Conservation (phyloP, 2,797 vertebrate genomes). For the Myotis planiceps region DNA sequence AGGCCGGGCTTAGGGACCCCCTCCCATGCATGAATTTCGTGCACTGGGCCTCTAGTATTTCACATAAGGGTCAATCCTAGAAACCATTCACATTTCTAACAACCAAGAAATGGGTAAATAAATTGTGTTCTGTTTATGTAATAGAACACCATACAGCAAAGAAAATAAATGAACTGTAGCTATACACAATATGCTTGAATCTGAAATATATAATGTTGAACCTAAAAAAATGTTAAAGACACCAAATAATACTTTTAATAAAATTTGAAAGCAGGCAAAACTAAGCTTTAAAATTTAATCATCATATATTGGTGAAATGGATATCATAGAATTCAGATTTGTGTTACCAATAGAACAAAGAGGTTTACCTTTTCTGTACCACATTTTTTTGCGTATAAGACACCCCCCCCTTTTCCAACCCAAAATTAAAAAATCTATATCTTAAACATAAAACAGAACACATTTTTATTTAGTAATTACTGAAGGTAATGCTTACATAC, state of each 20-base stretch:
- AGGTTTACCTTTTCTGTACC: not conserved
- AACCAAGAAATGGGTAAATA: not conserved
- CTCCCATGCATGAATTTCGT: too few relatives aligned
- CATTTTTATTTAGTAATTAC: too few relatives aligned
- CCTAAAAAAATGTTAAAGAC: not conserved
- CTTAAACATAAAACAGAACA: too few relatives aligned
- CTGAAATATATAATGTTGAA: not conserved
- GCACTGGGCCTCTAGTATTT: too few relatives aligned
- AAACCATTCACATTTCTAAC: not conserved
- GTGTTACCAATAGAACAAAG: not conserved
- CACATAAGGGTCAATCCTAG: not conserved
- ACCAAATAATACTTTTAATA: not conserved
- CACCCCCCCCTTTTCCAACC: too few relatives aligned
- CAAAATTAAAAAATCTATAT: too few relatives aligned
- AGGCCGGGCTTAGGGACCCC: too few relatives aligned
- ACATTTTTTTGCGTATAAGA: too few relatives aligned
- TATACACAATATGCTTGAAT: not conserved
- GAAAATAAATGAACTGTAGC: not conserved
- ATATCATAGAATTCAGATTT: not conserved
- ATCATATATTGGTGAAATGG: not conserved
- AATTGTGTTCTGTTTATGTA: not conserved
- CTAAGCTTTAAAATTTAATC: not conserved
- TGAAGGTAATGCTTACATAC: too few relatives aligned
- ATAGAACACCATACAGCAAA: not conserved
- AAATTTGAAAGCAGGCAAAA: not conserved